Conservation (phyloP, 2,888 invertebrate genomes). For the Rambutsinella grinnellia region DNA sequence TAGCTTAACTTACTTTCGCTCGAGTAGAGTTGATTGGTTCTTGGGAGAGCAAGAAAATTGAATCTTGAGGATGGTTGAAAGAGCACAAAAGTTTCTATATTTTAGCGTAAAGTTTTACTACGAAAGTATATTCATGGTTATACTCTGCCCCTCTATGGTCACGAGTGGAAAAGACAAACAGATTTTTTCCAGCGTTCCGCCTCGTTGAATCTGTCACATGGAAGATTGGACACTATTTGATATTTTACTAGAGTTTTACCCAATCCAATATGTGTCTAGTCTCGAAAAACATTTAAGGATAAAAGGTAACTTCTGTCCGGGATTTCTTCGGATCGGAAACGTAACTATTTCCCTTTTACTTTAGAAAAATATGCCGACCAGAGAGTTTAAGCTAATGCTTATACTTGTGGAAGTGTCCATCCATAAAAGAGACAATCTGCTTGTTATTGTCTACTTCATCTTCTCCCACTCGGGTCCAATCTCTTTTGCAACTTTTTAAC, state of each 20-base stretch:
- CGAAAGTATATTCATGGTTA: too few species aligned
- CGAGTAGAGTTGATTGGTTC: background rate
- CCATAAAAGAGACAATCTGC: constrained; percentile 42
- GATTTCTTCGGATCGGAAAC: background rate
- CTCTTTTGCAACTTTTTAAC: constrained; percentile 4
- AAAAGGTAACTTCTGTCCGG: background rate
- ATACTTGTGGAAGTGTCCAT: constrained; percentile 48
- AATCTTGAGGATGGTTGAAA: background rate
- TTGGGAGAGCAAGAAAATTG: background rate
- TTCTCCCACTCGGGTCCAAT: background rate
- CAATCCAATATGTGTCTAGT: too few species aligned
- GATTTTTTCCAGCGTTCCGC: constrained; percentile 32
- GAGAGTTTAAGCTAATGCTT: too few species aligned
- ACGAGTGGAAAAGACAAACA: background rate
- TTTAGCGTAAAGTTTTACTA: too few species aligned
- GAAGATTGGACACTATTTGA: constrained; percentile 45
- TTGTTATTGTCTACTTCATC: constrained; percentile 32
- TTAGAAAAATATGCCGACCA: background rate
- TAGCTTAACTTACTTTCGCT: background rate
- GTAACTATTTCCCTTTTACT: background rate
- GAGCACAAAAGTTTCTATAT: background rate
- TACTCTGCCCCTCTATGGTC: background rate
- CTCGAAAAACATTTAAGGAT: background rate
- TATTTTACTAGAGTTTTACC: constrained; percentile 15
- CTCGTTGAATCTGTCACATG: constrained; percentile 55